Evolutionary conservation across 1,140 invertebrate genomes (phyloP), one percentile per base, ranked within the genome.

Genomic region (Lepidurus arcticus): DNA sequence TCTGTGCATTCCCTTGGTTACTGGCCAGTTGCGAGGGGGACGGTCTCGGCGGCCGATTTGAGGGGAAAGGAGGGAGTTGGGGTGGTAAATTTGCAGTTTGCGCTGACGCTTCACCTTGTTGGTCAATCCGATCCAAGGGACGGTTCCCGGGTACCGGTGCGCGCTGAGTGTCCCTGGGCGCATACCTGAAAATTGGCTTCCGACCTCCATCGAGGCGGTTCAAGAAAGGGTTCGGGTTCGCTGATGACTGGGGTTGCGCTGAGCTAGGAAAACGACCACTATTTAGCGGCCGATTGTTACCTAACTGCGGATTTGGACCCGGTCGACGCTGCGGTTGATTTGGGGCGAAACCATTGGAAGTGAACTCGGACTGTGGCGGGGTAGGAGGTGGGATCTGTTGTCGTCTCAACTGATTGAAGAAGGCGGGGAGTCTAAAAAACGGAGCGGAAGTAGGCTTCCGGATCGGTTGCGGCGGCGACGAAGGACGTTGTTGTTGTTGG

Each of bases 21-120:
- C 21, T 65, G 21, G 13, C 75, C 42, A 44, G 42, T 11, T 44
- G 43, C 7, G 43, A 45, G 42, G 24, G 21, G 34, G 7, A 13
- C 9, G 43, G 43, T 47, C 43, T 44, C 21, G 44, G 75, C 16
- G 34, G 34, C 24, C 24, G 75, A 16, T 16, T 44, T 7, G 13
- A n/a, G 42, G 24, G 24, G 11, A 76, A 13, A n/a, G 77, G 10
- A 74, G 76, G 76, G 43, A 44, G 24, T 13, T 78, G 65, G 9
- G 77, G 77, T 26, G 73, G 53, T 16, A 26, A 11, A 13, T 42
- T 73, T 1, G 42, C 34, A 1, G 21, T 44, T 44, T 78, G 73
- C 0, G 73, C 73, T 10, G 43, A 42, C 21, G 75, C 74, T 10
- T 74, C 73, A 16, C 73, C 73, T 21, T 34, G 78, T 21, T 74